Conservation (phyloP, 2,797 vertebrate genomes). For the Alosa sapidissima region DNA sequence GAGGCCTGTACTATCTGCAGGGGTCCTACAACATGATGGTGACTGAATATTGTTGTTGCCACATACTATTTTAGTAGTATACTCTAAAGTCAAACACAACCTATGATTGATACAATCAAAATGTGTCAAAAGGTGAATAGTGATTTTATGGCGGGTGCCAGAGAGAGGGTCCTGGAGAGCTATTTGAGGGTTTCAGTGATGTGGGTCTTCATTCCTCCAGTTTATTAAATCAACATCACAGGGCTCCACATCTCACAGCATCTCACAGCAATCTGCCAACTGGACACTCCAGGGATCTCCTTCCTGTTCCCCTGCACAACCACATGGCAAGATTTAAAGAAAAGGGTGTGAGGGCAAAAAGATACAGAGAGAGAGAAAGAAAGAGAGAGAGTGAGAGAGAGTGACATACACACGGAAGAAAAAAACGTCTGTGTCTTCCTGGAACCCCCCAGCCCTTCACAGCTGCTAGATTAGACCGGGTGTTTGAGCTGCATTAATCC, state of each 20-base stretch:
- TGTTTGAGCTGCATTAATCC: slow-evolving; percentile 7
- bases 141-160: too few species aligned
- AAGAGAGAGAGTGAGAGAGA: neutral
- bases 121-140: neutral
- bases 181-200: neutral
- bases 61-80: neutral
- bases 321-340: neutral
- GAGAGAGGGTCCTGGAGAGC: neutral
- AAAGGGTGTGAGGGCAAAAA: neutral
- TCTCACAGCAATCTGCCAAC: neutral
- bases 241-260: neutral
- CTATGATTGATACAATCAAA: neutral
- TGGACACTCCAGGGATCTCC: neutral
- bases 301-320: neutral
- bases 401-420: neutral
- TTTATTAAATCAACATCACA: neutral
- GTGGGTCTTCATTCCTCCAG: neutral
- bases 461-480: neutral
- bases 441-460: neutral
- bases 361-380: too few species aligned
- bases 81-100: neutral
- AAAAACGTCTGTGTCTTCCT: neutral
- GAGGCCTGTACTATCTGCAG: neutral
- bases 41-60: neutral
- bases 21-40: neutral